These are phyloP conservation scores for Metopolophium dirhodum DNA, from an alignment of 1,140 invertebrate species.

Conservation along the genomic window DNA sequence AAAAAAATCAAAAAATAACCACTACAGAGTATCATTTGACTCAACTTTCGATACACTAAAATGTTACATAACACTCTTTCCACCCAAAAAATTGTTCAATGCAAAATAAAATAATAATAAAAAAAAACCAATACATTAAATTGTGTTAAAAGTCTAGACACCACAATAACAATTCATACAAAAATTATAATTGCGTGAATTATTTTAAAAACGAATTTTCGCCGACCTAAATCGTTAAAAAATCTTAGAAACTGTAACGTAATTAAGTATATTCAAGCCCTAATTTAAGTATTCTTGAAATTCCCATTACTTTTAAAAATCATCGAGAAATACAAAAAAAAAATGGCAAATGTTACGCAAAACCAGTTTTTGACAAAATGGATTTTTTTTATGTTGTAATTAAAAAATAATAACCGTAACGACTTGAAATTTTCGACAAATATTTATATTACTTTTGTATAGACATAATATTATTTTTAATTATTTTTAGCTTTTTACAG, in stretches of 20 bases:
- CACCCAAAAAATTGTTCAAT: too few species aligned
- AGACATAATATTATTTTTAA: not conserved
- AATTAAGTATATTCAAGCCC: not conserved
- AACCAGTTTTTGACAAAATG: not conserved
- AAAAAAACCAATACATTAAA: not conserved
- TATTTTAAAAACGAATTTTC: not conserved
- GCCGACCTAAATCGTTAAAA: not conserved
- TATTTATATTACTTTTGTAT: not conserved
- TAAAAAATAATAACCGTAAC: not conserved
- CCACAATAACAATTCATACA: not conserved
- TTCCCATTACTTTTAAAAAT: not conserved
- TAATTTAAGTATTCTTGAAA: not conserved
- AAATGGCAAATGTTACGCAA: not conserved
- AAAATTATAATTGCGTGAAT: not conserved
- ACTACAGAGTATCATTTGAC: too few species aligned
- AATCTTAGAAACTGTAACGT: not conserved
- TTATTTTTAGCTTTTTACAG: not conserved
- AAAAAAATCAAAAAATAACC: too few species aligned
- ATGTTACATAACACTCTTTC: too few species aligned
- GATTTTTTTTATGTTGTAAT: not conserved
- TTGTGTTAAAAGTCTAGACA: not conserved
- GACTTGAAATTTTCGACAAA: not conserved
- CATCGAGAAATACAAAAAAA: not conserved
- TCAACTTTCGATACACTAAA: too few species aligned
- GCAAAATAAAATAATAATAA: too few species aligned